Base-by-base conservation (phyloP, 37 sponge, comb jelly and placozoan genomes). In the Bolinopsis microptera region DNA sequence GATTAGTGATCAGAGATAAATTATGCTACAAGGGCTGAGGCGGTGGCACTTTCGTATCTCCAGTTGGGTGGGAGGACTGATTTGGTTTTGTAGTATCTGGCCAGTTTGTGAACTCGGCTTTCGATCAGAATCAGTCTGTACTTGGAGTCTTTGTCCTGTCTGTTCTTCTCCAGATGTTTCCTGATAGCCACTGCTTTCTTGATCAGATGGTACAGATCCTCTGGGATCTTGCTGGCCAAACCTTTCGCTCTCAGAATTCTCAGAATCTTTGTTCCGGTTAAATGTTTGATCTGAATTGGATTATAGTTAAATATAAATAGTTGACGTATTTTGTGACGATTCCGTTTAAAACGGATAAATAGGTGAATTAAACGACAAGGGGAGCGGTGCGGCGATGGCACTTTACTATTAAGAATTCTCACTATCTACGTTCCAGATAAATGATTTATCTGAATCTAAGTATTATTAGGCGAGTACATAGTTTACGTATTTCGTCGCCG, bases 191-290 rank as follows among this genome's bases (percentile, higher is more conserved):
- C 98, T 25, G 97, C 98, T 93, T 98, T 98, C 93, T 98, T 98
- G 88, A 98, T 98, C 69, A 98, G 86, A 38, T 96, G 95, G 93
- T 98, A 98, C 77, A 98, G 92, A 69, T 98, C 98, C 69, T 98
- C 98, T 18, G 98, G 98, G 21, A 98, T 92, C 31, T 69, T 69
- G 0, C 97, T 96, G 30, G 97, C 96, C 48, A 98, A 93, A 25
- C 96, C 98, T 95, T 98, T 98, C 0, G 96, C 94, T 92, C 95
- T 95, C 38, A 98, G 95, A 32, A 98, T 96, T 70, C 98, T 94
- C 26, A 98, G 94, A 26, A 98, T 98, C 95, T 96, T 98, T 90
- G 96, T 98, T 23, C 98, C 98, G 25, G 98, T 98, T 36, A 98
- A 90, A 68, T 93, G 88, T 41, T 92, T 94, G 93, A 98, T 97